Evolutionary conservation across 2,888 invertebrate genomes (phyloP).

Genomic region (Agelastica alni): DNA sequence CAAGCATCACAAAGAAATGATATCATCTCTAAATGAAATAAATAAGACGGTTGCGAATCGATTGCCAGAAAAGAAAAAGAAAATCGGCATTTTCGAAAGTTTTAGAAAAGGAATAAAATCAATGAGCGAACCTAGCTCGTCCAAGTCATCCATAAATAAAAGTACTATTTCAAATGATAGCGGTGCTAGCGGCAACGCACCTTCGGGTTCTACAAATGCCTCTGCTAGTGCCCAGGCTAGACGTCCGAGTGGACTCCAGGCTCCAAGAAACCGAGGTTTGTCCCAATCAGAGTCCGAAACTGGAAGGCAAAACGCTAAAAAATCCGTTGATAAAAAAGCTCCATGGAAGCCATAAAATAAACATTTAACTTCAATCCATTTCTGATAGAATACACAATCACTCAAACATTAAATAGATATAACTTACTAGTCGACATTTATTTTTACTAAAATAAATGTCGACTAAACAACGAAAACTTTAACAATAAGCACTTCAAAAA

Average conservation of each 20-base stretch:
- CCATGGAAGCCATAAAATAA: conserved; percentile 6
- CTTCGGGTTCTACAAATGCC: not conserved
- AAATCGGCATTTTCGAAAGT: conserved; percentile 5
- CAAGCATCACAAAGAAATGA: conserved; percentile 26
- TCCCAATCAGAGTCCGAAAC: conserved; percentile 6
- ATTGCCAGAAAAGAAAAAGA: conserved; percentile 5
- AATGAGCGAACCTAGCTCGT: not conserved
- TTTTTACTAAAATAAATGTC: not conserved
- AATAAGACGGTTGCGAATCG: conserved; percentile 2
- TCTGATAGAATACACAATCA: too few relatives aligned
- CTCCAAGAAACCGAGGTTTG: not conserved
- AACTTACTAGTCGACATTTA: not conserved
- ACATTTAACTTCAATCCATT: not conserved
- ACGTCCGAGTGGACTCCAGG: not conserved
- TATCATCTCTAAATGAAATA: conserved; percentile 15
- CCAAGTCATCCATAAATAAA: not conserved
- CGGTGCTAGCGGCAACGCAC: not conserved
- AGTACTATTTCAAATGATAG: not conserved
- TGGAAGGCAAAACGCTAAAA: not conserved
- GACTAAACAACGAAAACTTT: not conserved
- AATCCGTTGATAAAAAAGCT: not conserved
- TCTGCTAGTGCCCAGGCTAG: not conserved
- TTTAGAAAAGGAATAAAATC: conserved; percentile 7
- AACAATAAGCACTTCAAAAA: too few relatives aligned
- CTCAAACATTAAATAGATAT: too few relatives aligned